phyloP scores from a whole-genome alignment of 2,797 vertebrate genomes.

The Acipenser ruthenus region DNA sequence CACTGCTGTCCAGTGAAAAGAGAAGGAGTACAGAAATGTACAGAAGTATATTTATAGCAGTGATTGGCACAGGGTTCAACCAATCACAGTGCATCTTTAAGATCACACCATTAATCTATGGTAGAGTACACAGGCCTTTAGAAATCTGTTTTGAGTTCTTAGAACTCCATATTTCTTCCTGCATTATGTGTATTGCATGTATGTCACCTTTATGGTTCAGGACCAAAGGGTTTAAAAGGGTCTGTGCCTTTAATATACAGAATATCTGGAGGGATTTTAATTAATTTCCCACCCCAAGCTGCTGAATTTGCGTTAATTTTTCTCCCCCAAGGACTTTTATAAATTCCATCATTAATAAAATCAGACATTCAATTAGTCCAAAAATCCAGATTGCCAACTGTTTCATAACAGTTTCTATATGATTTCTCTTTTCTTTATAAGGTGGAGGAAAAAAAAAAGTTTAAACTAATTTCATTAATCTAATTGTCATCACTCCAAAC shows the following conservation, averaged over 20 bases:
- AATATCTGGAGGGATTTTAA: slow-evolving; percentile 76
- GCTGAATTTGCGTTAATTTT: slow-evolving; percentile 90
- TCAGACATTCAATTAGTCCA: slow-evolving; percentile 97
- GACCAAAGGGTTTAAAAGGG: slow-evolving; percentile 25
- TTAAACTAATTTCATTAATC: slow-evolving; percentile 97
- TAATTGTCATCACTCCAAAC: slow-evolving; percentile 92
- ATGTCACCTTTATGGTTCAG: slow-evolving; percentile 38
- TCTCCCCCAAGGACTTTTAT: slow-evolving; percentile 95
- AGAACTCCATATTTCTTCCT: slow-evolving; percentile 33
- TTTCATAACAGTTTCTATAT: slow-evolving; percentile 67
- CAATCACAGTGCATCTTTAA: slow-evolving; percentile 21
- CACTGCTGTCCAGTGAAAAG: too few species aligned
- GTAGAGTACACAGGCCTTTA: slow-evolving; percentile 16
- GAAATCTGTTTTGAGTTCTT: slow-evolving; percentile 34
- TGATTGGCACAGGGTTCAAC: slow-evolving; percentile 24
- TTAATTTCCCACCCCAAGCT: slow-evolving; percentile 86
- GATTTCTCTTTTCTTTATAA: slow-evolving; percentile 60
- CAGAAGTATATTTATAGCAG: neutral
- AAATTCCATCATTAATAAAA: slow-evolving; percentile 99
- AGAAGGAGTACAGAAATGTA: too few species aligned
- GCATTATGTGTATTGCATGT: slow-evolving; percentile 24
- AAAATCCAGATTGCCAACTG: slow-evolving; percentile 85
- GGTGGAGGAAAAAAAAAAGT: slow-evolving; percentile 61
- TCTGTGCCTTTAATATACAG: slow-evolving; percentile 57
- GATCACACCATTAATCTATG: slow-evolving; percentile 23